These are phyloP conservation scores for Eupithecia centaureata DNA, from an alignment of 2,888 invertebrate genomes.

Conservation along the genomic window DNA sequence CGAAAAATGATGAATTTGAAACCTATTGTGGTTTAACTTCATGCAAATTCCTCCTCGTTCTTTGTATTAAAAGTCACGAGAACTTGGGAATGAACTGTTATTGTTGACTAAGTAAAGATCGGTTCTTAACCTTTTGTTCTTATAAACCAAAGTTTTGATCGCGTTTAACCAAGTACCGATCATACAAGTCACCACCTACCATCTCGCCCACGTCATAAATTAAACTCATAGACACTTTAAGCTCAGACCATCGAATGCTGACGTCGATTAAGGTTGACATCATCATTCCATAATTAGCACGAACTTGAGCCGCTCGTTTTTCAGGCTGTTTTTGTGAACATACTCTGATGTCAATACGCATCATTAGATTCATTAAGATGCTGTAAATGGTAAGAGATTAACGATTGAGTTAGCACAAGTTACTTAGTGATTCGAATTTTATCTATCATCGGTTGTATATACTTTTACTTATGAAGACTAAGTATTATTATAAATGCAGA, in stretches of 20 bases:
- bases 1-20: no score
- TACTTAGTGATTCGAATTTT: background rate
- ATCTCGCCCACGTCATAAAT: background rate
- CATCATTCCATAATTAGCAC: slow-evolving; percentile 50
- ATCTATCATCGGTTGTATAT: no score
- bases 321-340: slow-evolving; percentile 32
- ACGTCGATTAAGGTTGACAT: slow-evolving; percentile 48
- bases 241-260: background rate
- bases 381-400: slow-evolving; percentile 4
- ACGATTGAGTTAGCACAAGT: background rate
- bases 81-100: background rate
- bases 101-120: background rate
- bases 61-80: background rate
- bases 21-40: no score
- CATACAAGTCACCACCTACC: background rate
- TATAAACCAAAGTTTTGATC: background rate
- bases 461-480: no score
- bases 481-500: background rate
- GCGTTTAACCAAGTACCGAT: background rate
- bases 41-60: no score
- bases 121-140: background rate
- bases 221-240: background rate
- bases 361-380: slow-evolving; percentile 35
- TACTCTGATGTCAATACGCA: slow-evolving; percentile 34
- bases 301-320: slow-evolving; percentile 36